Evolutionary conservation across 2,888 invertebrate genomes (phyloP), one percentile per base, ranked within the genome.

Genomic region (Coelinius sp.): DNA sequence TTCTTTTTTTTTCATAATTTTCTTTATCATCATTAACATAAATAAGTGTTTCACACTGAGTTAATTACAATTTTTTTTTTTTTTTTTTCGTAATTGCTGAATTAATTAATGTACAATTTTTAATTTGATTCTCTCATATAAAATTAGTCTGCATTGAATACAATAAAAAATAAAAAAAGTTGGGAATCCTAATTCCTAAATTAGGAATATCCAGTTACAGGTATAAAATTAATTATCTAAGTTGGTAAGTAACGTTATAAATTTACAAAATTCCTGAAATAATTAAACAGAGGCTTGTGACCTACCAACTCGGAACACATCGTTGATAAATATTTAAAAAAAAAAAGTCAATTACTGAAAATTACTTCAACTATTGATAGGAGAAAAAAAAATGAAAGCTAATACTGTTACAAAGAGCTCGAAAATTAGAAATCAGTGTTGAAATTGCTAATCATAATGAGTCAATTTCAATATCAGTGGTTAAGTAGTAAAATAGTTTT

Each of bases 31-130:
- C 12, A 24, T 41, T 24, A 41, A 24, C 22, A 63, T 63, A 63
- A 63, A 63, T 63, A 63, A 63, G 38, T 41, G 24, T 63, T 63
- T 63, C 41, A 41, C 41, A 41, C 41, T 44, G 20, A 59, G 12
- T 67, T 67, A 67, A 71, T 67, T 67, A 71, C 59, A 71, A 62
- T 31, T 38, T 35, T 8, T 41, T 20, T 38, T 8, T 10, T 12
- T n/a, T n/a, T 56, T 25, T n/a, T 41, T 20, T 38, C 14, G 22
- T 12, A 27, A n/a, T 70, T 64, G 52, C 12, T 53, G 25, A n/a
- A 65, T n/a, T 49, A 64, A 24, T 53, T 41, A 65, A 70, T 65
- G 44, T 70, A 65, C 65, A 70, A 53, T 35, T 24, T 38, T 63
- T 41, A 0, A n/a, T 41, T 63, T 27, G n/a, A 3, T 24, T 56